Conservation (phyloP, 2,797 vertebrate species). For the Enteromius argenteus region DNA sequence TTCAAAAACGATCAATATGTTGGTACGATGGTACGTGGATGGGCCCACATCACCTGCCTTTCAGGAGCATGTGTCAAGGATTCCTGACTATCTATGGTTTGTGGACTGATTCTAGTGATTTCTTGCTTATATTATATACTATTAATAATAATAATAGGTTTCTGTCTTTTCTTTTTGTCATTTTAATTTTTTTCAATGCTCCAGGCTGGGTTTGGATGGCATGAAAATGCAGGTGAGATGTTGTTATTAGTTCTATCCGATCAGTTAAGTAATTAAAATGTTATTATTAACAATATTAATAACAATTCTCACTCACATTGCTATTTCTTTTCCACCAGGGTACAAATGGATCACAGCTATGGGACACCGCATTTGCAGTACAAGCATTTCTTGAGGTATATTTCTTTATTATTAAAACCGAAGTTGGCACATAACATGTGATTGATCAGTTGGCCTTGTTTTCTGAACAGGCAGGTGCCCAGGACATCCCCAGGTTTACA, state of each 20-base stretch:
- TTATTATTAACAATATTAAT: not conserved
- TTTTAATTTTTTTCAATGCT: conserved; percentile 31
- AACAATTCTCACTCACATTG: not conserved
- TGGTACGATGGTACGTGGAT: conserved; percentile 90
- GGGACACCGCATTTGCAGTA: conserved; percentile 93
- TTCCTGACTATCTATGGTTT: conserved; percentile 96
- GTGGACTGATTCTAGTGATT: conserved; percentile 55
- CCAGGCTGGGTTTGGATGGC: conserved; percentile 92
- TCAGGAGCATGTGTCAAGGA: conserved; percentile 89
- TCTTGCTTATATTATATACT: not conserved
- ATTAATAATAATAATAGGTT: not conserved
- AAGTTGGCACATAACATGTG: not conserved
- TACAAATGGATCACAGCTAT: conserved; percentile 96
- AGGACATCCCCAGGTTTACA: conserved; percentile 78
- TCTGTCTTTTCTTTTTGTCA: not conserved
- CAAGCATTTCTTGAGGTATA: conserved; percentile 96
- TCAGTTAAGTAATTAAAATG: not conserved
- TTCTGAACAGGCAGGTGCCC: conserved; percentile 85
- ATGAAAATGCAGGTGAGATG: conserved; percentile 95
- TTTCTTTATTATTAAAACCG: not conserved
- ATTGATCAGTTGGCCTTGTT: conserved; percentile 22
- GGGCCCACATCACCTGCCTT: conserved; percentile 85
- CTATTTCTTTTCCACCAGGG: conserved; percentile 78
- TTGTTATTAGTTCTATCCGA: not conserved
- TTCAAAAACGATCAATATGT: conserved; percentile 96